Evolutionary conservation across 2,113 vertebrate genomes (phyloP), one percentile per base, ranked within the genome.

Genomic region (Bettongia penicillata): DNA sequence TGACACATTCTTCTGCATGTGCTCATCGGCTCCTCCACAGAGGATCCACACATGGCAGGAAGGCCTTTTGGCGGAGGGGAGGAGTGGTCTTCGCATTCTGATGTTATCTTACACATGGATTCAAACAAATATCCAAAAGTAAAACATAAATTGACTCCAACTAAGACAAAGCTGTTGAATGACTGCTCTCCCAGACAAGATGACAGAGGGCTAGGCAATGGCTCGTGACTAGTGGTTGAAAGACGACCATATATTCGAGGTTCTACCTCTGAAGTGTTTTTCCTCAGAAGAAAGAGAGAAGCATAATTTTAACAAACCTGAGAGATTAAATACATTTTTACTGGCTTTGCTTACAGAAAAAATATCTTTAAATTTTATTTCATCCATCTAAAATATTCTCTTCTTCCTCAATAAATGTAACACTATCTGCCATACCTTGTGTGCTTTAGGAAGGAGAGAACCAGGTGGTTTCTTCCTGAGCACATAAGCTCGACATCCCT

Each of bases 391-490:
- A 93, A 96, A 91, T 22, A 51, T 84, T 51, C 53, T 52, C 3
- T 25, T 93, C 31, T n/a, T 95, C 48, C 53, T 8, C 0, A 93
- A 61, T 90, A 25, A 53, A 94, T 0, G 43, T 53, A 19, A n/a
- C 19, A 68, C 11, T 96, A 8, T 90, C 37, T 89, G 57, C 53
- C 89, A 77, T 97, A 99, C 99, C 99, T 98, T 98, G 97, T 99
- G 99, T 55, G 99, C 99, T 90, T 98, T 98, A 31, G 99, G 99
- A 50, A 99, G 98, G 93, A 99, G 98, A 43, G 98, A 97, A 3
- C 99, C 99, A 22, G 99, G 98, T 8, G 99, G 99, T 92, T 99
- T 99, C 98, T 99, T 99, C 95, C 99, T 99, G 51, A 99, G 99
- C 28, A 99, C 99, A 90, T 99, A 99, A 23, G 97, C 97, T 77